These are phyloP conservation scores for Menura novaehollandiae DNA, from an alignment of 2,113 vertebrate species.

Conservation along the genomic window DNA sequence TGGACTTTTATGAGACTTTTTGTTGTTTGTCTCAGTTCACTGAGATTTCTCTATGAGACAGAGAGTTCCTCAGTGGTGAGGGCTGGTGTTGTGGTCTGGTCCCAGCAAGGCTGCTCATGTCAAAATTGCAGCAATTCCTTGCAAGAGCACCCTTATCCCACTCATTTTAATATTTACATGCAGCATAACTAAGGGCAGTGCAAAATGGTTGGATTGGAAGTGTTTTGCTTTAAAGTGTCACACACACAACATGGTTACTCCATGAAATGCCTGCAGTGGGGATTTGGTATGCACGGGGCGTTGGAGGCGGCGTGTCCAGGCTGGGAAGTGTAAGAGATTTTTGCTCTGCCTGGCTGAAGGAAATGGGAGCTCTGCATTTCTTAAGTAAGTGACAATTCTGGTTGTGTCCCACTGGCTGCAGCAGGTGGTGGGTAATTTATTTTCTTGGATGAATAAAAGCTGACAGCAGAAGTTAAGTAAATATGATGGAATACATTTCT, in stretches of 20 bases:
- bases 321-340: neutral
- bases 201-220: neutral
- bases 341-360: neutral
- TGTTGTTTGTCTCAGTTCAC: neutral
- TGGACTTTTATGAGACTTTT: neutral
- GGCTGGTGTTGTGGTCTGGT: fast-evolving
- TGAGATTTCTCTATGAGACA: neutral
- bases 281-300: neutral
- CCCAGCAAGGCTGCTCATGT: neutral
- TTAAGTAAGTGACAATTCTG: neutral
- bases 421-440: neutral
- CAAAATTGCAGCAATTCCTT: neutral
- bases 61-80: neutral
- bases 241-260: neutral
- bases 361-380: neutral
- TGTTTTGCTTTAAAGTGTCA: neutral
- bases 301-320: neutral
- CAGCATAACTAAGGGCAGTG: neutral
- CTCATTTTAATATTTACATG: neutral
- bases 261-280: neutral
- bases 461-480: neutral
- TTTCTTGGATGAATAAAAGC: neutral
- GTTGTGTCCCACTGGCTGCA: neutral
- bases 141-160: neutral
- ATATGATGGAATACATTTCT: neutral